Percentiles rank a stretch among this genome's conserved stretches.
Conservation (phyloP, 2,888 invertebrate species). For the Sisyra nigra region DNA sequence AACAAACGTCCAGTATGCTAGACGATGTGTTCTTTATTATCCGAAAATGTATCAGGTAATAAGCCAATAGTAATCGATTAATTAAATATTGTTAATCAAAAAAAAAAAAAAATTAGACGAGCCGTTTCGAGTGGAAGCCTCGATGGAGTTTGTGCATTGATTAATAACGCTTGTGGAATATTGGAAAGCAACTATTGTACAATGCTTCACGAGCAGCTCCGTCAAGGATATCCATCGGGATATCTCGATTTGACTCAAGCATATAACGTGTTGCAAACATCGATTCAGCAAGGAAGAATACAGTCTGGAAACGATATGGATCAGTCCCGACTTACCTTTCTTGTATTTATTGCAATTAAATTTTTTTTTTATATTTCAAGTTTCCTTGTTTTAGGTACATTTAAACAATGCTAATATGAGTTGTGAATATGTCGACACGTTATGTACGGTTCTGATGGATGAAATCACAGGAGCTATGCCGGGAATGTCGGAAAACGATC, state of each 20-base stretch:
- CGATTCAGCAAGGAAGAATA: slow-evolving; percentile 63
- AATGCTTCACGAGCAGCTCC: slow-evolving; percentile 53
- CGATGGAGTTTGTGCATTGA: slow-evolving; percentile 90
- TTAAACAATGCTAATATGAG: slow-evolving; percentile 85
- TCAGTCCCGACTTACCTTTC: slow-evolving; percentile 55
- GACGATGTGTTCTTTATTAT: slow-evolving; percentile 97
- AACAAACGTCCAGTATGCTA: slow-evolving; percentile 77
- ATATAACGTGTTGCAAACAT: slow-evolving; percentile 65
- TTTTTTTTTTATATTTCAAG: neutral
- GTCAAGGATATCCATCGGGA: slow-evolving; percentile 64
- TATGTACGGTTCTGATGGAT: slow-evolving; percentile 59
- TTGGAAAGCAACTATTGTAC: slow-evolving; percentile 73
- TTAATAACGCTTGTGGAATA: slow-evolving; percentile 80
- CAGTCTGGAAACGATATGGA: slow-evolving; percentile 70
- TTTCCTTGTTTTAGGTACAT: slow-evolving; percentile 40
- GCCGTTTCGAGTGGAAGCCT: slow-evolving; percentile 82
- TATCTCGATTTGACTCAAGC: slow-evolving; percentile 66
- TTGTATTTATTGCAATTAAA: slow-evolving; percentile 36
- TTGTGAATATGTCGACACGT: slow-evolving; percentile 75
- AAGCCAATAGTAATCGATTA: too few relatives aligned
- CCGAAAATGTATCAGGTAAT: slow-evolving; percentile 76
- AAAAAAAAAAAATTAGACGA: slow-evolving; percentile 36
- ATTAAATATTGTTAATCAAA: too few relatives aligned
- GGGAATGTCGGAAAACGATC: slow-evolving; percentile 41
- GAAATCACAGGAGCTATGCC: slow-evolving; percentile 50